Percentiles rank a stretch among this genome's conserved stretches.
These are phyloP conservation scores for Euzophera pinguis DNA, from an alignment of 2,888 invertebrate species.

Conservation along the genomic window DNA sequence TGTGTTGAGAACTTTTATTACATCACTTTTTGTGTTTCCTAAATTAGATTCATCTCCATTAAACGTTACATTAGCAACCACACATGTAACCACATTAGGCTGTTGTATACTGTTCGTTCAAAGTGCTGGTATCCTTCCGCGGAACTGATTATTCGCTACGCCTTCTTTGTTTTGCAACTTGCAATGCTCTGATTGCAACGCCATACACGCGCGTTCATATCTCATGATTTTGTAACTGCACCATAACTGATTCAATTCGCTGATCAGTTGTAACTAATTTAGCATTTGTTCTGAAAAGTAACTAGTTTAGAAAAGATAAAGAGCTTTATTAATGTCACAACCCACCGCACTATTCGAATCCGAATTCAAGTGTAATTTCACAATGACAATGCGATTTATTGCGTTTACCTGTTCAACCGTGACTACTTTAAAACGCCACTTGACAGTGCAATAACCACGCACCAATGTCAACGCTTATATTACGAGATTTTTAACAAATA, in stretches of 20 bases:
- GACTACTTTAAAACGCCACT: slow-evolving; percentile 16
- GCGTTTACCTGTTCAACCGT: slow-evolving; percentile 17
- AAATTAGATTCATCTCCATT: slow-evolving; percentile 1
- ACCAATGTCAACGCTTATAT: slow-evolving; percentile 25
- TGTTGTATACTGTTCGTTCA: slow-evolving; percentile 29
- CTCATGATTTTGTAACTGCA: slow-evolving; percentile 48
- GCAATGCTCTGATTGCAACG: slow-evolving; percentile 74
- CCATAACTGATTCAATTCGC: slow-evolving; percentile 34
- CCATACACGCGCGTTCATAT: slow-evolving; percentile 46
- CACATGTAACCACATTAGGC: background rate
- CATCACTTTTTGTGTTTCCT: background rate
- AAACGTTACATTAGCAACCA: background rate
- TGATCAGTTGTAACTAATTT: slow-evolving; percentile 6
- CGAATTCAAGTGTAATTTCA: slow-evolving; percentile 5
- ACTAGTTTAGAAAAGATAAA: background rate
- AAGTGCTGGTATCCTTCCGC: slow-evolving; percentile 52
- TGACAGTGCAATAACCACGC: slow-evolving; percentile 22
- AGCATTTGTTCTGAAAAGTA: background rate
- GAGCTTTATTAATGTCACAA: background rate
- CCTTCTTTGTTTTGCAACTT: slow-evolving; percentile 68
- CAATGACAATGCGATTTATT: slow-evolving; percentile 7
- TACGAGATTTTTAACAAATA: slow-evolving; percentile 41
- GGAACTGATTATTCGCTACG: slow-evolving; percentile 62
- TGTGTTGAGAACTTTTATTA: too few relatives aligned
- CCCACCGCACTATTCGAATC: background rate